Base-by-base conservation (phyloP, 2,113 vertebrate genomes). In the Eubucco bourcierii region DNA sequence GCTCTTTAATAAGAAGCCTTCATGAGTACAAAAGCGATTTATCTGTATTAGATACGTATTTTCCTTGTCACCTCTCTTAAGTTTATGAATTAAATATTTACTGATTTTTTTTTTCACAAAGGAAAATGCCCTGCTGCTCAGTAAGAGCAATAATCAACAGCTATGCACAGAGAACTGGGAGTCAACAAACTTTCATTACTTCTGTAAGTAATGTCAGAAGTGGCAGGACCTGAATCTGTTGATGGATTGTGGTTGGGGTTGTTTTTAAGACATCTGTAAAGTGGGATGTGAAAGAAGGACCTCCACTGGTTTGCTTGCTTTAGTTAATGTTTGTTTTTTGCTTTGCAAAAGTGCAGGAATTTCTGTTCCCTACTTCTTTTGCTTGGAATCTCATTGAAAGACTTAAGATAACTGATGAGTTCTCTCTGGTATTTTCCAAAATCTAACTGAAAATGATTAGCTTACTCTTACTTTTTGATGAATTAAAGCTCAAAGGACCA, bases 31-130 rank as follows among this genome's bases (percentile, higher is more conserved):
- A 88, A 85, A 86, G 41, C 39, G 59, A 94, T 95, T 94, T 91
- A 41, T 94, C 93, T 96, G 95, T 95, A 90, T 95, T 95, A 94
- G 91, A 72, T 80, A 55, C 81, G 37, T 68, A 86, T 94, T 96
- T 94, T 95, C 50, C 68, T 94, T 76, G 46, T 94, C 80, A 78
- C 39, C 73, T 73, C 63, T 65, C 84, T 87, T 94, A 84, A 41
- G 56, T 93, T 87, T 95, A 89, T 84, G 85, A 91, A 94, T 96
- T 95, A 95, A 95, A 90, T 94, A 92, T 95, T 83, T 88, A 94
- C 84, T 94, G 95, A 88, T 90, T 93, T 90, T 91, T 81, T 87
- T 93, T 92, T 81, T 68, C 63, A 50, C 52, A 39, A 77, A 93
- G 67, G 88, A 83, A 37, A 94, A 94, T 80, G 82, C 44, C 67